A percentile compares a stretch with the other conserved stretches of the same genome.
Evolutionary conservation across 2,113 vertebrate species (phyloP).

Genomic region (Vidua macroura): DNA sequence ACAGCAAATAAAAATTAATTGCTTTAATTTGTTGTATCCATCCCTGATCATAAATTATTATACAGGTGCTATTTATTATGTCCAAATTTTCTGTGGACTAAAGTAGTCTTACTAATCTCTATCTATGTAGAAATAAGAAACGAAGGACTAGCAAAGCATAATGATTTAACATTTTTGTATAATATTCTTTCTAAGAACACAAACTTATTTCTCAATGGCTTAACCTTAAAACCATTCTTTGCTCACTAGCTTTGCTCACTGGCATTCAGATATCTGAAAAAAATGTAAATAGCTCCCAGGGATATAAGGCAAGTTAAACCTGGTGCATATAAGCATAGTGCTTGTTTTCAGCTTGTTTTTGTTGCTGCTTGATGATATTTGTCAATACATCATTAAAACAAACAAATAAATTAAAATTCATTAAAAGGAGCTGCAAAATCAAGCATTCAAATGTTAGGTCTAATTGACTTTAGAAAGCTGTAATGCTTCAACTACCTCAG

Average conservation of each 20-base stretch:
- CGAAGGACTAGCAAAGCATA: neutral
- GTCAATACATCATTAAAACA: neutral
- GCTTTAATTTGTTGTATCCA: neutral
- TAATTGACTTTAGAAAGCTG: neutral
- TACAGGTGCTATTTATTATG: neutral
- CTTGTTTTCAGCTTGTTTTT: conserved; percentile 12
- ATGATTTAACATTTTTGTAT: neutral
- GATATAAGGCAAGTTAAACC: neutral
- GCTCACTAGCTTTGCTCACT: neutral
- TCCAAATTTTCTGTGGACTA: neutral
- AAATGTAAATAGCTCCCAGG: neutral
- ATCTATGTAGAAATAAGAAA: neutral
- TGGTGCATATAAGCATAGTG: neutral
- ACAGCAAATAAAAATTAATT: neutral
- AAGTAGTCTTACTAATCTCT: neutral
- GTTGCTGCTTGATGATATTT: neutral
- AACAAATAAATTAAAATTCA: conserved; percentile 16
- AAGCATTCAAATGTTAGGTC: neutral
- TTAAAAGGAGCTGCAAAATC: conserved; percentile 25
- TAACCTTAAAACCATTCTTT: neutral
- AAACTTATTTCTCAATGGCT: neutral
- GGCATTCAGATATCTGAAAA: neutral
- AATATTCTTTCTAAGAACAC: neutral
- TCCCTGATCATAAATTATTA: neutral
- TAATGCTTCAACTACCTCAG: neutral